Evolutionary conservation across 2,888 invertebrate genomes (phyloP), one percentile per base, ranked within the genome.

Genomic region (Macrophya annulata): DNA sequence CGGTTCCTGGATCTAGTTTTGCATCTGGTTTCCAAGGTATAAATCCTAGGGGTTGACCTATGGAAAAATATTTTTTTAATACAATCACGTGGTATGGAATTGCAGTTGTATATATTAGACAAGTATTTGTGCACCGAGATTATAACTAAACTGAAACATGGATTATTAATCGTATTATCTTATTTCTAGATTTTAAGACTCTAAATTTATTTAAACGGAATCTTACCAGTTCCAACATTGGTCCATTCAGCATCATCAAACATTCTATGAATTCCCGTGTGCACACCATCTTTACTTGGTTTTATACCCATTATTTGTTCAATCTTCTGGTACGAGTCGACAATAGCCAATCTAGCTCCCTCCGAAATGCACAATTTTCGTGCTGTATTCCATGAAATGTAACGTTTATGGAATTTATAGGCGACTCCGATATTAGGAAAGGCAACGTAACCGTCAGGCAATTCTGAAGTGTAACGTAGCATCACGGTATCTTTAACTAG

Each of bases 1-100:
- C 79, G 6, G 79, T 51, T 43, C 59, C 59, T 31, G 76, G 31
- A 12, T 31, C 31, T 8, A 51, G 10, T 9, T 51, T 51, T 1
- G 48, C 40, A 43, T 81, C 62, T n/a, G 79, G 21, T 31, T 43
- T 81, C 79, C 79, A 81, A 4, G 79, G 79, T 43, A 81, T 62
- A 25, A 81, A 81, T n/a, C 31, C 51, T 31, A 37, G 31, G 6
- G 77, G 37, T 55, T 55, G 8, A 17, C 77, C 77, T 77, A 17
- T 4, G 31, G 10, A 5, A 17, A 72, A 71, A 71, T 40, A 71
- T 40, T 9, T 25, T 74, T 51, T 51, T 15, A 43, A 37, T 48
- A 9, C 10, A 5, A 48, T 43, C 48, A 48, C 25, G 21, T 25
- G 10, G n/a, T 51, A 51, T 17, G 10, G 51, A 51, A 51, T 6